phyloP scores from a whole-genome alignment of 2,888 invertebrate species.

The Tanytarsus gracilentus region DNA sequence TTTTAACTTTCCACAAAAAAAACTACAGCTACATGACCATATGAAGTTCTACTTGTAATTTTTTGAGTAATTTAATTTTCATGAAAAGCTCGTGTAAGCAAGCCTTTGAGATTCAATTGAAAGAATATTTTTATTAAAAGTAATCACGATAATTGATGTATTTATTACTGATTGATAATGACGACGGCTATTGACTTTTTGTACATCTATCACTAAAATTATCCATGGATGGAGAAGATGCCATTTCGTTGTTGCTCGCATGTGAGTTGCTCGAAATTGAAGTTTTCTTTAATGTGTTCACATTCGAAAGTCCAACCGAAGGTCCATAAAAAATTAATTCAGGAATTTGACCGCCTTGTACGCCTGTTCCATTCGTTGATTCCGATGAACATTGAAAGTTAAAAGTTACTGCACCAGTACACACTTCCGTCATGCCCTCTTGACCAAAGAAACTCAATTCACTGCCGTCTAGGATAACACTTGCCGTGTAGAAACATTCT shows the following conservation, averaged over 20 bases:
- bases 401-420: constrained; percentile 86
- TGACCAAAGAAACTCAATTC: constrained; percentile 96
- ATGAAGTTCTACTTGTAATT: too few relatives aligned
- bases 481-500: constrained; percentile 89
- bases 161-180: not conserved
- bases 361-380: constrained; percentile 94
- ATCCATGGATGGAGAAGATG: not conserved
- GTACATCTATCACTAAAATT: constrained; percentile 4
- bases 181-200: not conserved
- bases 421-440: constrained; percentile 91
- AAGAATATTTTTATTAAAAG: too few relatives aligned
- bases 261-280: too few relatives aligned
- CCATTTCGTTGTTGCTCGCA: not conserved
- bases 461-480: constrained; percentile 87
- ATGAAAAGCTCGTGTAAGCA: too few relatives aligned
- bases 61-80: too few relatives aligned
- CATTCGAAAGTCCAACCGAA: constrained; percentile 45
- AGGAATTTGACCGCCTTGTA: constrained; percentile 95
- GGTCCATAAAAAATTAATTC: constrained; percentile 81
- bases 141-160: too few relatives aligned
- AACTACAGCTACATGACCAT: too few relatives aligned
- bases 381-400: constrained; percentile 96
- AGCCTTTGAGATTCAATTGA: too few relatives aligned
- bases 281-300: constrained; percentile 17
- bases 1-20: too few relatives aligned